Evolutionary conservation across 1,140 invertebrate genomes (phyloP), one percentile per base, ranked within the genome.

Genomic region (Augochlora pura): DNA sequence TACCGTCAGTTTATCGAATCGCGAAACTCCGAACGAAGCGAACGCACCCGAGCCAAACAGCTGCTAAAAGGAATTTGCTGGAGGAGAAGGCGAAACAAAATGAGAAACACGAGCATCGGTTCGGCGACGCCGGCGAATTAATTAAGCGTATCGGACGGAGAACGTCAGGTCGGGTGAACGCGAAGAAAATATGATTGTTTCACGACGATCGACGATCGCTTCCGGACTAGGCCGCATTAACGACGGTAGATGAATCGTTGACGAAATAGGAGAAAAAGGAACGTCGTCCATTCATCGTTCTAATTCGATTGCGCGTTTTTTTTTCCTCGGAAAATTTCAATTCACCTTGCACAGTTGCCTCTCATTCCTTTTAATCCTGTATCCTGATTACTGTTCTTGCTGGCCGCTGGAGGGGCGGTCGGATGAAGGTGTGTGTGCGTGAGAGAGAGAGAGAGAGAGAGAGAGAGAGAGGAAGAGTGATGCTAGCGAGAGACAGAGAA

Each of bases 351-450:
- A 23, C 77, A 49, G 25, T 62, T n/a, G 38, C 14, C 38, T 49
- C 27, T 62, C 52, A 42, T 73, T 73, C 62, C 52, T 64, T 74
- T 74, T 74, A 74, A 80, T 74, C 71, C 69, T 80, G 62, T 75
- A 80, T 75, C 77, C 70, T 75, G 77, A 74, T 74, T 80, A 74
- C 77, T 67, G 77, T 75, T 80, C 65, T 74, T 80, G 62, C 78
- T 32, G 65, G 72, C 23, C 62, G 16, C 38, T 10, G 12, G 57
- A 54, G 65, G 38, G 25, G 49, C 23, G 14, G 7, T 32, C 32
- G 32, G 32, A 32, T 32, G 32, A 32, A 32, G 32, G 32, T 32
- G 32, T 32, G 32, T 32, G 32, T 32, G 32, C 4, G 32, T 23
- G 6, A 8, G 52, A 27, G 12, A 46, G 66, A 38, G 39, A 60